Evolutionary conservation across 2,797 vertebrate species (phyloP).

Genomic region (Smutsia gigantea): DNA sequence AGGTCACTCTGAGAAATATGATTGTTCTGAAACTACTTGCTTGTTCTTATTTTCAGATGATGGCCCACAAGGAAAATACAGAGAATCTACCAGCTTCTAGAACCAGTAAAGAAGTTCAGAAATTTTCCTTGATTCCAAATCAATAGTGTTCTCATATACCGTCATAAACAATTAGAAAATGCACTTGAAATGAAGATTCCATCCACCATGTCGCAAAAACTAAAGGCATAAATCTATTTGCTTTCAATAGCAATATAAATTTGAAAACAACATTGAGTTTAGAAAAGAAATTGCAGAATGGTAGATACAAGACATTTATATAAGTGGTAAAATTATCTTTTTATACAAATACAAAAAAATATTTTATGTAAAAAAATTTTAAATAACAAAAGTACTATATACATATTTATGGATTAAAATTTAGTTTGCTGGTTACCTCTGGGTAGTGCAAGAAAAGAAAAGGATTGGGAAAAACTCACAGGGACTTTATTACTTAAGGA

Average conservation of each 20-base stretch:
- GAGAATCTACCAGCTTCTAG: not conserved
- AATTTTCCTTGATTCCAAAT: constrained; percentile 8
- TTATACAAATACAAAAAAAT: constrained; percentile 8
- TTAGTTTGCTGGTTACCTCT: not conserved
- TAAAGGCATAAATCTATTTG: not conserved
- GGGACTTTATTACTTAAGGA: not conserved
- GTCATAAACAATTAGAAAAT: not conserved
- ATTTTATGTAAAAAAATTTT: not conserved
- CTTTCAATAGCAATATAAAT: not conserved
- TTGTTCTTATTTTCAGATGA: constrained; percentile 34
- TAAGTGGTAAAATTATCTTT: not conserved
- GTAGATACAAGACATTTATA: not conserved
- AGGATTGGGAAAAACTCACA: not conserved
- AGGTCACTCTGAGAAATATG: not conserved
- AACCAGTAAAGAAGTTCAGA: constrained; percentile 14
- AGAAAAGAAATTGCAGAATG: not conserved
- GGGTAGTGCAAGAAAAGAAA: not conserved
- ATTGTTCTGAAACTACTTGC: not conserved
- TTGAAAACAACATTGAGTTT: not conserved
- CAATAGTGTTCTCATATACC: not conserved
- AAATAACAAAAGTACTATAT: not conserved
- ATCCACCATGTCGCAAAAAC: not conserved
- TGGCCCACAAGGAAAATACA: not conserved
- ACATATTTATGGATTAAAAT: constrained; percentile 15
- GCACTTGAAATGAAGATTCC: not conserved